Evolutionary conservation across 2,113 vertebrate genomes (phyloP).

Genomic region (Onychostoma macrolepis): DNA sequence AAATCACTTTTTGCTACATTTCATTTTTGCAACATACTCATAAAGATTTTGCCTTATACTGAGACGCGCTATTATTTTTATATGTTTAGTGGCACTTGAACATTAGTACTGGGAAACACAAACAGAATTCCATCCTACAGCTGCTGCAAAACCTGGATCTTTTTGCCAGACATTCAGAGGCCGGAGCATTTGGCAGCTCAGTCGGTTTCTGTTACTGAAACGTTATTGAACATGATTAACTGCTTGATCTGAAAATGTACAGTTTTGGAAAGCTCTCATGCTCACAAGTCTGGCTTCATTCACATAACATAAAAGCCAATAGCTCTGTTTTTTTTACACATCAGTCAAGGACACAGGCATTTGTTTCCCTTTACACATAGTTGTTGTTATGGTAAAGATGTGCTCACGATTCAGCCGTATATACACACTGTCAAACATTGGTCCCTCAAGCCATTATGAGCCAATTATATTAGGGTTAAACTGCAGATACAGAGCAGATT

Average conservation of each 20-base stretch:
- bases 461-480: background rate
- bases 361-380: background rate
- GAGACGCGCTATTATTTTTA: background rate
- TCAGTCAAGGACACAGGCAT: background rate
- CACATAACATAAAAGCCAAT: constrained; percentile 21
- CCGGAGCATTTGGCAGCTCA: constrained; percentile 38
- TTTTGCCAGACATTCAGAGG: constrained; percentile 39
- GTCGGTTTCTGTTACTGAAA: constrained; percentile 38
- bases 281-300: background rate
- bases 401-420: background rate
- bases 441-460: background rate
- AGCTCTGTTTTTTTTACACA: background rate
- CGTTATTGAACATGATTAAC: constrained; percentile 39
- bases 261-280: constrained; percentile 30
- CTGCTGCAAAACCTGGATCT: constrained; percentile 35
- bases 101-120: background rate
- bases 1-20: background rate
- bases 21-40: background rate
- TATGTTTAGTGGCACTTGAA: background rate
- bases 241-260: constrained; percentile 43
- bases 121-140: constrained; percentile 1
- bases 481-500: background rate
- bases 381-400: constrained; percentile 3
- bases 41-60: background rate
- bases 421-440: background rate